These are phyloP conservation scores for Morus bassanus DNA, from an alignment of 2,797 vertebrate species.

Conservation along the genomic window DNA sequence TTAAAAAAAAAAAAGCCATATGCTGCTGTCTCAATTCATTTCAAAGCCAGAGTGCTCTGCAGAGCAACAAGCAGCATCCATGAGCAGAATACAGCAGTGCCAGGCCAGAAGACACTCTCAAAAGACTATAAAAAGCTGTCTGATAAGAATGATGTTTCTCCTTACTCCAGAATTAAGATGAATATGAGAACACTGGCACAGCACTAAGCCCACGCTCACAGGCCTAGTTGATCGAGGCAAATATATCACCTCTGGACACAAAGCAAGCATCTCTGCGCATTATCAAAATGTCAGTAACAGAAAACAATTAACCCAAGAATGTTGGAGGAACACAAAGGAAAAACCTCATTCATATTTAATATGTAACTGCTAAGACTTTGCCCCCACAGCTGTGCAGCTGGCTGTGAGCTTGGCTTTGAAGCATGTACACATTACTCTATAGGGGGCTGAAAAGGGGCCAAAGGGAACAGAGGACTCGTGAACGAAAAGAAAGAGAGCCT, in stretches of 20 bases:
- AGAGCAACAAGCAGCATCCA: background rate
- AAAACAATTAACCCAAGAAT: background rate
- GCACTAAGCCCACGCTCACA: background rate
- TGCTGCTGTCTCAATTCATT: background rate
- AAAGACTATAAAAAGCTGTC: background rate
- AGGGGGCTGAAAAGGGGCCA: background rate
- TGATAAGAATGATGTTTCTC: background rate
- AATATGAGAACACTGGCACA: background rate
- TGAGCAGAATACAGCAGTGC: background rate
- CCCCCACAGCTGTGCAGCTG: background rate
- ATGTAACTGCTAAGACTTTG: background rate
- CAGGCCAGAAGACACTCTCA: background rate
- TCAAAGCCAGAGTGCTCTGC: background rate
- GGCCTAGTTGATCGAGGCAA: background rate
- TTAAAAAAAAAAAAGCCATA: background rate
- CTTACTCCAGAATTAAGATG: background rate
- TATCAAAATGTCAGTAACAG: background rate
- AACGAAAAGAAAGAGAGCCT: background rate
- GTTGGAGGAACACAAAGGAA: background rate
- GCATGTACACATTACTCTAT: accelerated
- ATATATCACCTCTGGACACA: background rate
- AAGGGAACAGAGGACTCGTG: background rate
- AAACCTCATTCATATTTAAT: background rate
- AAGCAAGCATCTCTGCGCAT: background rate
- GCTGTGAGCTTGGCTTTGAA: background rate